Evolutionary conservation across 2,113 vertebrate species (phyloP).

Genomic region (Sylvilagus bachmani): DNA sequence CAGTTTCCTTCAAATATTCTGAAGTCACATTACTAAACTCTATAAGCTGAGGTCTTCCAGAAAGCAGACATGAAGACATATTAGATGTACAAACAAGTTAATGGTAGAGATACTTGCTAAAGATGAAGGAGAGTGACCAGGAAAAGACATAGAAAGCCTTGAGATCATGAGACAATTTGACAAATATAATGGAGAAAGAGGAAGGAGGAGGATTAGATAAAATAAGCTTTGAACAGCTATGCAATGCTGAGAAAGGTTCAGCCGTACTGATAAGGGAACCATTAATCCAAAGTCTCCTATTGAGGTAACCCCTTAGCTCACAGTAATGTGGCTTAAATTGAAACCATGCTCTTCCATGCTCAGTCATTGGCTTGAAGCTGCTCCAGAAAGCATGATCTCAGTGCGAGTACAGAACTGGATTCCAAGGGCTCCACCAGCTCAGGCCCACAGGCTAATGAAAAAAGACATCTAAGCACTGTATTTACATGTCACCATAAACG

Average conservation of each 20-base stretch:
- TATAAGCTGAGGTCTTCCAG: background rate
- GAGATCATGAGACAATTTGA: background rate
- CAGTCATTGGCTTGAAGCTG: background rate
- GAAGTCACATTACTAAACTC: background rate
- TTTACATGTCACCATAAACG: no score
- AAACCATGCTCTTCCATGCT: background rate
- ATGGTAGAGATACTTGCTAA: background rate
- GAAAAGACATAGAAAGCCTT: background rate
- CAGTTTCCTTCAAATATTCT: background rate
- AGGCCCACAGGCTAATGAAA: background rate
- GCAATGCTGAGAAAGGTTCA: background rate
- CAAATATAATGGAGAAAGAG: background rate
- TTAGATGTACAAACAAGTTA: background rate
- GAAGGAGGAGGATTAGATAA: background rate
- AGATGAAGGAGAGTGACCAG: background rate
- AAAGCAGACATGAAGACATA: background rate
- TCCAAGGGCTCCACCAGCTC: no score
- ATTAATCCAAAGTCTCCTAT: background rate
- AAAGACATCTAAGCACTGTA: background rate
- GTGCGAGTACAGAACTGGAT: background rate
- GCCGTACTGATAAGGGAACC: background rate
- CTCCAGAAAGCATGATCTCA: background rate
- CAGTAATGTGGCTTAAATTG: background rate
- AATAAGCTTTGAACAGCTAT: background rate
- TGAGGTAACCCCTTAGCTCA: no score